Evolutionary conservation across 2,797 vertebrate species (phyloP).

Genomic region (Neomorphus geoffroyi): DNA sequence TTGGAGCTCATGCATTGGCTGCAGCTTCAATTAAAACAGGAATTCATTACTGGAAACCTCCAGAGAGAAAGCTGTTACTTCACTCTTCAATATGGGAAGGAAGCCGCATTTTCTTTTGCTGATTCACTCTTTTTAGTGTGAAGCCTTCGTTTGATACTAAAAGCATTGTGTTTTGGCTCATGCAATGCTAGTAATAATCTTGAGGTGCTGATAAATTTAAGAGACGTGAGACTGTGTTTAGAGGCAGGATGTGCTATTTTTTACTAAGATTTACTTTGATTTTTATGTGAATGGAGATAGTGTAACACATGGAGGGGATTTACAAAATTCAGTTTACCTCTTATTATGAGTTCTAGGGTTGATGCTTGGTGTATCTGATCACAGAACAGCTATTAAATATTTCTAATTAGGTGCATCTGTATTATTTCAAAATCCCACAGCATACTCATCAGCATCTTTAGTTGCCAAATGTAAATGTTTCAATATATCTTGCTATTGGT

Average conservation of each 20-base stretch:
- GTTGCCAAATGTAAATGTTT: background rate
- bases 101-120: background rate
- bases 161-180: background rate
- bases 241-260: background rate
- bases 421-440: background rate
- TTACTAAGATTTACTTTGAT: background rate
- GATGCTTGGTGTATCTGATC: background rate
- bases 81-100: background rate
- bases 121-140: background rate
- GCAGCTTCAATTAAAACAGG: slow-evolving; percentile 71
- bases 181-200: background rate
- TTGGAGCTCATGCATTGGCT: slow-evolving; percentile 29
- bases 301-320: background rate
- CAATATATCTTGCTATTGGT: background rate
- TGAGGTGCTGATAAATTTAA: background rate
- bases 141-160: background rate
- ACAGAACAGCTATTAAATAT: background rate
- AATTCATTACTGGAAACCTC: slow-evolving; percentile 76
- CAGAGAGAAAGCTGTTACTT: slow-evolving; percentile 58
- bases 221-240: background rate
- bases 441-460: background rate
- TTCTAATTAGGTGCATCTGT: background rate
- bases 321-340: background rate
- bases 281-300: background rate
- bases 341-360: background rate